Evolutionary conservation across 2,888 invertebrate genomes (phyloP).

Genomic region (Lepetodrilus schrolli): DNA sequence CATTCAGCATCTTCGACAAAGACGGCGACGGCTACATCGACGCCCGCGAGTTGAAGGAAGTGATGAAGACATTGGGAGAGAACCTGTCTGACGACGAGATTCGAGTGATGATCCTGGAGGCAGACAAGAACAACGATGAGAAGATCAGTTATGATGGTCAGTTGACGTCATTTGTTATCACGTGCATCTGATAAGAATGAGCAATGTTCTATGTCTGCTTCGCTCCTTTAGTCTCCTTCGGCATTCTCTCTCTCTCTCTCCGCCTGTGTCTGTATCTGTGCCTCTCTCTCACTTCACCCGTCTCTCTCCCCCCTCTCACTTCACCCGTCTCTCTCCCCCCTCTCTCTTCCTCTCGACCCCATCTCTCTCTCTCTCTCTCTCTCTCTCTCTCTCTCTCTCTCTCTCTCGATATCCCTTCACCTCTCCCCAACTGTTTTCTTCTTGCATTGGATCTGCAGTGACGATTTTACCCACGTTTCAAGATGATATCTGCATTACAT

Average conservation of each 20-base stretch:
- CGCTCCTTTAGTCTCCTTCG: neutral
- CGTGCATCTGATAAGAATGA: no score
- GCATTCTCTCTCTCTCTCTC: neutral
- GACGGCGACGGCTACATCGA: conserved; percentile 48
- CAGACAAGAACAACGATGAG: conserved; percentile 98
- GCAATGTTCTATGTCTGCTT: neutral
- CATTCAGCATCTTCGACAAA: conserved; percentile 50
- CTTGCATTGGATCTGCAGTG: no score
- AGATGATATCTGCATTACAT: no score
- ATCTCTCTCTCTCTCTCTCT: conserved; percentile 9
- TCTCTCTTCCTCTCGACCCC: neutral
- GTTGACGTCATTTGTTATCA: no score
- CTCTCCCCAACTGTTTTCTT: neutral
- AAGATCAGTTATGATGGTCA: conserved; percentile 51
- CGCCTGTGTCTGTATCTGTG: neutral
- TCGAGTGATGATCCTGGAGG: conserved; percentile 51
- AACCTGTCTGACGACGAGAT: conserved; percentile 46
- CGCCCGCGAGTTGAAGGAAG: conserved; percentile 42
- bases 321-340: neutral
- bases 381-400: conserved; percentile 9
- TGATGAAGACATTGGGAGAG: conserved; percentile 47
- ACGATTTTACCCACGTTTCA: no score
- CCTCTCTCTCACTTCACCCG: neutral
- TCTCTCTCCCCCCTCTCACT: no score
- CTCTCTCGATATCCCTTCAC: no score